Evolutionary conservation across 2,888 invertebrate species (phyloP), one percentile per base, ranked within the genome.

Genomic region (Cataglyphis altisquamis): DNA sequence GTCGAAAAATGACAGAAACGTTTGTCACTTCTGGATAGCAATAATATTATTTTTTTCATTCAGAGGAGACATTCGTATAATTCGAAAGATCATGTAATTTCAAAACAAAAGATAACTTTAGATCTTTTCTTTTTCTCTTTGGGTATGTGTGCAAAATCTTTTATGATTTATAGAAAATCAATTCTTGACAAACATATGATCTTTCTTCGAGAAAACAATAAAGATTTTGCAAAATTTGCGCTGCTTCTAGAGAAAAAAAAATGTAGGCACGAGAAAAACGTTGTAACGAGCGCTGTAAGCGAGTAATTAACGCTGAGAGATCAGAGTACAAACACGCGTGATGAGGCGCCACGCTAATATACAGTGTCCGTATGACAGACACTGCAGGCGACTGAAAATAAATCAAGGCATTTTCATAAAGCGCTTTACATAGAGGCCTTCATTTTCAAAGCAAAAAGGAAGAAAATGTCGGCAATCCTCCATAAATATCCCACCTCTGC

Each of bases 381-480:
- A 70, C 60, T 60, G 78, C 78, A 70, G 45, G 18, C 68, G 60
- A 62, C 68, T 80, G 78, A 80, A 80, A 80, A 80, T 80, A 80
- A 70, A 80, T 80, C 68, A 70, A 80, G 70, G 68, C 60, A 70
- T 80, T 70, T 68, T 70, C 60, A 45, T 70, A 78, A 78, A 78
- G 70, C 70, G 78, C 68, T 68, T 70, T 36, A 32, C 78, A 70
- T 25, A 36, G 78, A 70, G 25, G 78, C 78, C 60, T 80, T 70
- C 68, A 80, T 80, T 80, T 52, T 36, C 45, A 68, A 70, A 70
- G 70, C 60, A 80, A 70, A 80, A 60, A 60, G 25, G 60, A 62
- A 80, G 45, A 70, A 80, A 80, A 80, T 48, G 78, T 62, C 70
- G 45, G 70, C 70, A 25, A 80, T 80, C 45, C 68, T 80, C 78